Conservation (phyloP, 2,797 vertebrate genomes). For the Psittacula derbiana region DNA sequence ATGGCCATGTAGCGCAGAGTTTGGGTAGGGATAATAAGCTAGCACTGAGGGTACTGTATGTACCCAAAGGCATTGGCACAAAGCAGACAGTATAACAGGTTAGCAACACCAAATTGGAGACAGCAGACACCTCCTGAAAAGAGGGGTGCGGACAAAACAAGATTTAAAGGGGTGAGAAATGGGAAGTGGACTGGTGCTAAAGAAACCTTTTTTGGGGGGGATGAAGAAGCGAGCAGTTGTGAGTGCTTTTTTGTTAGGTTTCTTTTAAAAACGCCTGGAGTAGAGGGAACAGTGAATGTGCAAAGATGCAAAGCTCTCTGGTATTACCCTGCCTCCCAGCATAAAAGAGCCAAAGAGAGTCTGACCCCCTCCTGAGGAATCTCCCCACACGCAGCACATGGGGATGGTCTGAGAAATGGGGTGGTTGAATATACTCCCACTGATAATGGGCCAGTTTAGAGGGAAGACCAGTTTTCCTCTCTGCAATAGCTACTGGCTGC, state of each 20-base stretch:
- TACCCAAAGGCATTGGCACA: neutral
- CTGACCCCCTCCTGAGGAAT: neutral
- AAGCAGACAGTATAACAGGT: neutral
- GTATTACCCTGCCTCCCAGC: neutral
- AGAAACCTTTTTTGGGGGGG: neutral
- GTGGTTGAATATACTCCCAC: neutral
- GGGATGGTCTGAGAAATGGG: neutral
- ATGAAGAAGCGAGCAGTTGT: neutral
- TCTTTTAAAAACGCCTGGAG: neutral
- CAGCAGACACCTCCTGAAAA: neutral
- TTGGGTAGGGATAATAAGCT: neutral
- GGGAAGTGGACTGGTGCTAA: neutral
- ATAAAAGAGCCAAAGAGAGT: neutral
- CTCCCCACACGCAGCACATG: neutral
- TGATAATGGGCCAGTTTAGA: neutral
- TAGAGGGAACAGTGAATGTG: neutral
- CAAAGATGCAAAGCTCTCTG: neutral
- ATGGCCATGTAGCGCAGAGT: neutral
- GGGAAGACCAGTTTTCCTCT: neutral
- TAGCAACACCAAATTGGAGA: neutral
- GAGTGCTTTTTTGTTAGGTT: neutral
- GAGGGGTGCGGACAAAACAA: neutral
- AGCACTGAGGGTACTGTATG: accelerated
- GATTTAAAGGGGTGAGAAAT: neutral
- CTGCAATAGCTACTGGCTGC: neutral